A percentile compares a stretch with the other conserved stretches of the same genome.
These are phyloP conservation scores for Fratercula arctica DNA, from an alignment of 2,797 vertebrate species.

Conservation along the genomic window DNA sequence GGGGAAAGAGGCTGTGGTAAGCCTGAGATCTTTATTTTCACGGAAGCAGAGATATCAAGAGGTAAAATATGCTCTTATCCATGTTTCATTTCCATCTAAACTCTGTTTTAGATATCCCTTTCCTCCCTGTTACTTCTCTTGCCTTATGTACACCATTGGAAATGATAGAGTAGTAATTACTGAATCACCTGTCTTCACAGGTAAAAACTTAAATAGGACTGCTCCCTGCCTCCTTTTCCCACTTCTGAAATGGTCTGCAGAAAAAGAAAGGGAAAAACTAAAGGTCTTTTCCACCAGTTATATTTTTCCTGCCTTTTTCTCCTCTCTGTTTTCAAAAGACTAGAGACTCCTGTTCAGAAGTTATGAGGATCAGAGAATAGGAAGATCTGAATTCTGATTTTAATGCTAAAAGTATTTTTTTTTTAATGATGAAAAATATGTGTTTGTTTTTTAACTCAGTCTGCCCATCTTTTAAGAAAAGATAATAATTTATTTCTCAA, in stretches of 20 bases:
- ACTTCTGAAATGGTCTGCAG: not conserved
- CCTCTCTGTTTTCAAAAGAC: not conserved
- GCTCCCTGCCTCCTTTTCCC: not conserved
- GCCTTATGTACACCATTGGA: not conserved
- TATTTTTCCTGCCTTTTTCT: not conserved
- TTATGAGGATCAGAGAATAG: not conserved
- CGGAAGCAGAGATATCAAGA: not conserved
- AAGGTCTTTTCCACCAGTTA: not conserved
- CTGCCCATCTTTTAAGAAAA: not conserved
- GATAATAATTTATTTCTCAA: not conserved
- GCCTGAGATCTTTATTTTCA: not conserved
- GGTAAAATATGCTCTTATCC: not conserved
- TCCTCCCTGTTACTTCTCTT: not conserved
- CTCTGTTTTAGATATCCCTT: not conserved
- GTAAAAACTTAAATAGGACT: not conserved
- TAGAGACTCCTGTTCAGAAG: not conserved
- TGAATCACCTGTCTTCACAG: not conserved
- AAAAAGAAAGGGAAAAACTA: not conserved
- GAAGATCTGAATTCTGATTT: not conserved
- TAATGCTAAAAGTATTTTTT: not conserved
- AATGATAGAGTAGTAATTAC: not conserved
- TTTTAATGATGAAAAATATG: not conserved
- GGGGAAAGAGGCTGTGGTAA: not conserved
- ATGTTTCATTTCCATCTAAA: not conserved
- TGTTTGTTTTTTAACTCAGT: not conserved